Base-by-base conservation (phyloP, 2,113 vertebrate species). In the Pedionomus torquatus region DNA sequence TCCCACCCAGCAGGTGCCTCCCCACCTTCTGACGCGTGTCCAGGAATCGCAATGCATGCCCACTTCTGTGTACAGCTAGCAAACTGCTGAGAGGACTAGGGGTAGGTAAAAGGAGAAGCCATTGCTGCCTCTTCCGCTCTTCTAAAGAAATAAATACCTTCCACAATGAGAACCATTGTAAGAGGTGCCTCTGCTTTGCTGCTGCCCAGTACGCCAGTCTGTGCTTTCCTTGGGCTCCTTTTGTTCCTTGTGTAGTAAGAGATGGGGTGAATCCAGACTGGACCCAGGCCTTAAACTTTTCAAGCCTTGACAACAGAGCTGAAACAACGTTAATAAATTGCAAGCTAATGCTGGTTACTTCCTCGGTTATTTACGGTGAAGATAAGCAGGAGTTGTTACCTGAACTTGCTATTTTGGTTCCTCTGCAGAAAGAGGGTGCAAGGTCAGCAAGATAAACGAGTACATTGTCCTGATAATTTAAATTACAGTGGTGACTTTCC, bases 11-110 rank as follows among this genome's bases (percentile, higher is more conserved):
- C 37, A 52, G 66, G 68, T 1, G 5, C 15, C 13, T 61, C 70
- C 17, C 39, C 48, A 46, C 77, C 33, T 49, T 41, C 68, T 58
- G 55, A 26, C 11, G 2, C 39, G 43, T 9, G 10, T 33, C 61
- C 49, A 8, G 71, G 30, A 21, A 5, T 6, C 6, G 2, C 43
- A 39, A 1, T 0, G 1, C 30, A 2, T 8, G 6, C 28, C 57
- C 1, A 1, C 28, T 17, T 30, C 5, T 0, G 5, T 49, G 39
- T n/a, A 21, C n/a, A 61, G 77, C 30, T 25, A 51, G 10, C 35
- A 41, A 7, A 13, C 31, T 17, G 35, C 41, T 35, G 31, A 18
- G 7, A 5, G 30, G 5, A 4, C 17, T 2, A 0, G 12, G 28
- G 1, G 0, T 5, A 8, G 31, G 30, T 11, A 33, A 37, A 6